A percentile compares a stretch with the other conserved stretches of the same genome.
phyloP scores from a whole-genome alignment of 37 sponge, comb jelly and placozoan species.

The Corticium candelabrum region DNA sequence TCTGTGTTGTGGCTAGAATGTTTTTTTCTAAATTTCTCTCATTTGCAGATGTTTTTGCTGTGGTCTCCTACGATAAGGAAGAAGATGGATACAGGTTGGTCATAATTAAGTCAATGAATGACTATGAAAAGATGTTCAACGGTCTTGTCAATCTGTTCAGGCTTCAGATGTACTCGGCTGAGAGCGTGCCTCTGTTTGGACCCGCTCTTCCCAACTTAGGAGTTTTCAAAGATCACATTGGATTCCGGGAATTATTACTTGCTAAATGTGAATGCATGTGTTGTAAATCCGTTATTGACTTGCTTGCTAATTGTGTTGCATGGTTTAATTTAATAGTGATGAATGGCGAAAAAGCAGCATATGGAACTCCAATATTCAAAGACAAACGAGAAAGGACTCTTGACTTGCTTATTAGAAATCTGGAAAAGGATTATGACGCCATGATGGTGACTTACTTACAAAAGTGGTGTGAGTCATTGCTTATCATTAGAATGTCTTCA shows the following conservation, averaged over 20 bases:
- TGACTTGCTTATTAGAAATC: constrained; percentile 34
- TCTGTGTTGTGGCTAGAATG: too few relatives aligned
- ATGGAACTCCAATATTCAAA: constrained; percentile 47
- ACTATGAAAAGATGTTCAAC: not conserved
- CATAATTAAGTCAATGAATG: too few relatives aligned
- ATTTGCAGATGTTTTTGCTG: constrained; percentile 33
- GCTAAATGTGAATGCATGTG: constrained; percentile 43
- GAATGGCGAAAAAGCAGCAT: constrained; percentile 80
- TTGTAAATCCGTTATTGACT: not conserved
- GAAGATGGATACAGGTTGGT: constrained; percentile 25
- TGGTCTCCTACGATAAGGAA: constrained; percentile 11
- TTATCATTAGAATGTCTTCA: not conserved
- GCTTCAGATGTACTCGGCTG: constrained; percentile 47
- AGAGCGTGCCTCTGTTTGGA: constrained; percentile 48
- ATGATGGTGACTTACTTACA: not conserved
- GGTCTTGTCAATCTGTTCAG: constrained; percentile 10
- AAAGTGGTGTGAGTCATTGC: not conserved
- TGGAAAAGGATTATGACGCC: constrained; percentile 40
- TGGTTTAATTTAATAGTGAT: constrained; percentile 47
- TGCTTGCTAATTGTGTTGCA: not conserved
- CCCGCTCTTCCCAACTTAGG: constrained; percentile 43
- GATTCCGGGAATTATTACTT: constrained; percentile 66
- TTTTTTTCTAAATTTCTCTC: too few relatives aligned
- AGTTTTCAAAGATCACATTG: constrained; percentile 35
- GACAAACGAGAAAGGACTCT: constrained; percentile 73